Base-by-base conservation (phyloP, 2,113 vertebrate genomes). In the Calypte anna region DNA sequence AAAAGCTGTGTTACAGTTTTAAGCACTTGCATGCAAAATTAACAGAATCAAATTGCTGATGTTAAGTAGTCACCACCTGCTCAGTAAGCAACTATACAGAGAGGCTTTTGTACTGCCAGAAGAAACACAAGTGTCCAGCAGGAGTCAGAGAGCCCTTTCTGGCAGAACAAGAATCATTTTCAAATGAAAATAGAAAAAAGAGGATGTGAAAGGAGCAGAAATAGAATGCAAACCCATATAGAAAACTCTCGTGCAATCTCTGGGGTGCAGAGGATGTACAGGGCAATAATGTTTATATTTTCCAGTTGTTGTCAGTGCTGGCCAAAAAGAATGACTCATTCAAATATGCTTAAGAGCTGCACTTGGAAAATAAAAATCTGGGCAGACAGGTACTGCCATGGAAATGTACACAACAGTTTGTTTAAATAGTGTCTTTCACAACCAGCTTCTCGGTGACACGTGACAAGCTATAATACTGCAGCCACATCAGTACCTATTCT, bases 361-460 rank as follows among this genome's bases (percentile, higher is more conserved):
- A 40, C 88, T 94, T 93, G 78, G 85, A 82, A 91, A 88, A 72
- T 80, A 88, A 93, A 91, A 94, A 95, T 94, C 88, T 2, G 23
- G 94, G 81, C 86, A 31, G 91, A 84, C 94, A 82, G 91, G 95
- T 96, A 87, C 50, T 67, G 57, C 16, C 89, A 50, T 50, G 81
- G 96, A 93, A 96, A 93, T 66, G 86, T 88, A 93, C 77, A 66
- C 80, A 93, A 38, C 33, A 94, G 68, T 88, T 92, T 91, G 74
- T 92, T 94, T 91, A 92, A 95, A 95, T 83, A 92, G 69, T 82
- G 81, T 91, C 77, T 95, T 95, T 95, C 94, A 72, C 83, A 96
- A 92, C 57, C 62, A 91, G 66, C 80, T 59, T 21, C 53, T 74
- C 31, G 21, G 46, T 31, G 74, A 36, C 92, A 94, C 5, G 36